phyloP scores from a whole-genome alignment of 2,797 vertebrate species.

The Enteromius treurensis region DNA sequence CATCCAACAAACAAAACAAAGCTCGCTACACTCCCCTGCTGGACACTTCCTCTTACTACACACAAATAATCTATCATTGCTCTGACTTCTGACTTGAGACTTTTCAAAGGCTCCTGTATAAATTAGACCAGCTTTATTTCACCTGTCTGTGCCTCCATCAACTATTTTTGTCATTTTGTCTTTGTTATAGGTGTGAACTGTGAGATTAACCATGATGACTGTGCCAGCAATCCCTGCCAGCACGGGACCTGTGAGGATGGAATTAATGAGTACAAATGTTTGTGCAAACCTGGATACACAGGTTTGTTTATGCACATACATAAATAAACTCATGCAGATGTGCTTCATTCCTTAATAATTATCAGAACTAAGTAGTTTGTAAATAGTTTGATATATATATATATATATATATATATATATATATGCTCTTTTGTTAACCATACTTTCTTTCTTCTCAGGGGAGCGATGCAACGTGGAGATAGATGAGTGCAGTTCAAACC shows the following conservation, averaged over 20 bases:
- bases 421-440: background rate
- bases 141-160: background rate
- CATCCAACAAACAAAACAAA: background rate
- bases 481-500: constrained; percentile 88
- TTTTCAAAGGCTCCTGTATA: background rate
- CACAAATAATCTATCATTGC: background rate
- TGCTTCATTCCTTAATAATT: background rate
- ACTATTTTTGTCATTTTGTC: background rate
- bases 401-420: too few species aligned
- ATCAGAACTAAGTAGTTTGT: background rate
- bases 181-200: constrained; percentile 85
- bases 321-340: constrained; percentile 20
- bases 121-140: background rate
- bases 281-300: constrained; percentile 89
- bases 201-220: constrained; percentile 92
- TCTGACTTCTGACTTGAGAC: background rate
- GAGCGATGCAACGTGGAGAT: constrained; percentile 84
- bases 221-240: constrained; percentile 87
- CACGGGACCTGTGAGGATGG: constrained; percentile 88
- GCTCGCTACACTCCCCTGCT: background rate
- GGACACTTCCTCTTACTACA: constrained; percentile 3
- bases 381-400: background rate
- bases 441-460: constrained; percentile 70
- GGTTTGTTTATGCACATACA: constrained; percentile 74
- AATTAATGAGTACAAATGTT: constrained; percentile 89